Conservation (phyloP, 1,140 invertebrate species). For the Drosophila pectinifera region DNA sequence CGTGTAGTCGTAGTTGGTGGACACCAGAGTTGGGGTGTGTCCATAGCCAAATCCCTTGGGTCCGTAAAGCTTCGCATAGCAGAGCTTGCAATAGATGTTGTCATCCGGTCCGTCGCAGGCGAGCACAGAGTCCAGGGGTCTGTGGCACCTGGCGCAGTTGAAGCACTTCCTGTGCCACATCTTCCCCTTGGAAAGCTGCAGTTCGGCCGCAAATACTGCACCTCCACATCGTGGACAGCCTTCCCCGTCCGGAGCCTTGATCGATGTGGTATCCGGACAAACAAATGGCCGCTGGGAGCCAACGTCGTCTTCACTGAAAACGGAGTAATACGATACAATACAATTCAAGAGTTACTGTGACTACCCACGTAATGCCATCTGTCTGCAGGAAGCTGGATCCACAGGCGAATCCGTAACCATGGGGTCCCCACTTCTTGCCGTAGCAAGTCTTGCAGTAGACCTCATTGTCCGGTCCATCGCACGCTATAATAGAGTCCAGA, state of each 20-base stretch:
- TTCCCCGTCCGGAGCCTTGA: conserved; percentile 94
- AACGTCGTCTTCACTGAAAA: conserved; percentile 23
- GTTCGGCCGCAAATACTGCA: conserved; percentile 96
- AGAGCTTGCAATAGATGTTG: conserved; percentile 94
- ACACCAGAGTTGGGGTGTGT: conserved; percentile 93
- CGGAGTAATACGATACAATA: not conserved
- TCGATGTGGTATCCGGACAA: conserved; percentile 94
- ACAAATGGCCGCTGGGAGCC: conserved; percentile 89
- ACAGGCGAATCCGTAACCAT: conserved; percentile 97
- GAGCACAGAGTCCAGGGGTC: conserved; percentile 96
- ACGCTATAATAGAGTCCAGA: conserved; percentile 96
- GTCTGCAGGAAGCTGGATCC: conserved; percentile 97
- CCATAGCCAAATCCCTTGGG: conserved; percentile 96
- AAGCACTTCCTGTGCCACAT: conserved; percentile 98
- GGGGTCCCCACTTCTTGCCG: conserved; percentile 96
- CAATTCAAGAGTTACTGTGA: not conserved
- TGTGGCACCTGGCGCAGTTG: conserved; percentile 95
- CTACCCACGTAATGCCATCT: conserved; percentile 90
- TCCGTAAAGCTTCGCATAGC: conserved; percentile 95
- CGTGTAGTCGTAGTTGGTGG: conserved; percentile 89
- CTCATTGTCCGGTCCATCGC: conserved; percentile 94
- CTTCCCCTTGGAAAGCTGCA: conserved; percentile 95
- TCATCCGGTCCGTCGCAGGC: conserved; percentile 95
- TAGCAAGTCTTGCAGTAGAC: conserved; percentile 90
- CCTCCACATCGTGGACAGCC: conserved; percentile 96